A percentile compares a stretch with the other conserved stretches of the same genome.
Evolutionary conservation across 2,888 invertebrate genomes (phyloP).

Genomic region (Elmis aenea): DNA sequence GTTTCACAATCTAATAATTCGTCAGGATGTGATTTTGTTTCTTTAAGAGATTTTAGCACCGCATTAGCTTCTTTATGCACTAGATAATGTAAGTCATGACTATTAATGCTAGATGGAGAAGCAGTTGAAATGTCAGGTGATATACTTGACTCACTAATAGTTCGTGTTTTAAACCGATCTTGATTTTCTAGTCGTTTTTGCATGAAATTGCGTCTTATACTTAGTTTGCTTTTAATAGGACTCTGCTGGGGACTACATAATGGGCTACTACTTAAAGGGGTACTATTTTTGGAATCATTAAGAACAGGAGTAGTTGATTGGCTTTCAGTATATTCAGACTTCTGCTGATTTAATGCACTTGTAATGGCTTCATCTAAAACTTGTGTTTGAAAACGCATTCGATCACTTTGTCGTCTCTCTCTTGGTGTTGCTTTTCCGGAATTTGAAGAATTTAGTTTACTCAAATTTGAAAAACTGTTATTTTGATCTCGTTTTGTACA

Average conservation of each 20-base stretch:
- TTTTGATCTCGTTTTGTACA: slow-evolving; percentile 6
- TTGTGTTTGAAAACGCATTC: slow-evolving; percentile 67
- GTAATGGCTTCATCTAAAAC: slow-evolving; percentile 41
- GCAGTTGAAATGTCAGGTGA: slow-evolving; percentile 49
- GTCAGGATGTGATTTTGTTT: slow-evolving; percentile 47
- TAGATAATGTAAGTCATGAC: slow-evolving; percentile 33
- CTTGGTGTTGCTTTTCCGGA: slow-evolving; percentile 55
- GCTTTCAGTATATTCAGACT: slow-evolving; percentile 22
- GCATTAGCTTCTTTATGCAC: slow-evolving; percentile 55
- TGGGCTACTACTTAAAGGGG: background rate
- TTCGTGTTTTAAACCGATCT: slow-evolving; percentile 70
- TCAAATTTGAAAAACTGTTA: slow-evolving; percentile 8
- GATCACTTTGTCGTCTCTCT: slow-evolving; percentile 61
- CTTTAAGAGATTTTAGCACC: slow-evolving; percentile 52
- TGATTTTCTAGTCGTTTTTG: slow-evolving; percentile 61
- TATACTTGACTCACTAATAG: slow-evolving; percentile 53
- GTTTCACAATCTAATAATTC: slow-evolving; percentile 56
- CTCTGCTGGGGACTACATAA: slow-evolving; percentile 1
- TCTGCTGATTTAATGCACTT: slow-evolving; percentile 34
- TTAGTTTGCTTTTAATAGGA: slow-evolving; percentile 30
- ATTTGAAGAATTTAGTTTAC: slow-evolving; percentile 2
- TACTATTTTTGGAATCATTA: no score
- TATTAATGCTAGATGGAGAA: slow-evolving; percentile 24
- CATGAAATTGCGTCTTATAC: slow-evolving; percentile 41
- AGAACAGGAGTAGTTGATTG: no score